Evolutionary conservation across 92 coral and sea anemone species (phyloP).

Genomic region (Metridium senile): DNA sequence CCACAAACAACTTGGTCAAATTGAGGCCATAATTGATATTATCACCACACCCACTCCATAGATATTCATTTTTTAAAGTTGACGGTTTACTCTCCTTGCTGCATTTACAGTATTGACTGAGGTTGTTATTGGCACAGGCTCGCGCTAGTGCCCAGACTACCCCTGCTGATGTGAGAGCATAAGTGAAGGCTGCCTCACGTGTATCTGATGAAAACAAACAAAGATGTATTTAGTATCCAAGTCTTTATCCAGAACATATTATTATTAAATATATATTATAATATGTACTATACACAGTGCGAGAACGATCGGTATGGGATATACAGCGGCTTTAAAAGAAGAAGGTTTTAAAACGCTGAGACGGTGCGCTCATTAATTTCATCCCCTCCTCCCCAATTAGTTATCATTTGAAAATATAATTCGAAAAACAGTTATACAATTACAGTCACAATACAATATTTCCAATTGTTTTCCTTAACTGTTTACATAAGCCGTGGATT

Average conservation of each 20-base stretch:
- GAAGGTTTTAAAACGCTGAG: too few relatives aligned
- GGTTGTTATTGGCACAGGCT: slow-evolving; percentile 75
- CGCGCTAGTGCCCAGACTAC: slow-evolving; percentile 78
- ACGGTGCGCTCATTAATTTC: too few relatives aligned
- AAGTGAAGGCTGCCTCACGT: slow-evolving; percentile 73
- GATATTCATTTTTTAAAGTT: slow-evolving; percentile 30
- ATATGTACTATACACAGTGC: too few relatives aligned
- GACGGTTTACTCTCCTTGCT: slow-evolving; percentile 55
- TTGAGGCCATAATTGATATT: slow-evolving; percentile 47
- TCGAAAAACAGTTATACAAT: too few relatives aligned
- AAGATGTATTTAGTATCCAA: background rate
- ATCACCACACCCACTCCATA: slow-evolving; percentile 82
- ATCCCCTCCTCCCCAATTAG: too few relatives aligned
- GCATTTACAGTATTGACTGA: slow-evolving; percentile 71
- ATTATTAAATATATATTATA: too few relatives aligned
- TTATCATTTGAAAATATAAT: too few relatives aligned
- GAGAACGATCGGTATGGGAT: too few relatives aligned
- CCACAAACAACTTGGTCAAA: slow-evolving; percentile 57
- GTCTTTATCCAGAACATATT: background rate
- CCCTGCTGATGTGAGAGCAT: slow-evolving; percentile 86
- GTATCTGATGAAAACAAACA: slow-evolving; percentile 56
- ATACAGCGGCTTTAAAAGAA: too few relatives aligned
- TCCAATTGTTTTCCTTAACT: too few relatives aligned
- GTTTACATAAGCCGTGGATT: background rate
- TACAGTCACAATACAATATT: too few relatives aligned